Evolutionary conservation across 1,140 invertebrate genomes (phyloP), one percentile per base, ranked within the genome.

Genomic region (Euura lappo): DNA sequence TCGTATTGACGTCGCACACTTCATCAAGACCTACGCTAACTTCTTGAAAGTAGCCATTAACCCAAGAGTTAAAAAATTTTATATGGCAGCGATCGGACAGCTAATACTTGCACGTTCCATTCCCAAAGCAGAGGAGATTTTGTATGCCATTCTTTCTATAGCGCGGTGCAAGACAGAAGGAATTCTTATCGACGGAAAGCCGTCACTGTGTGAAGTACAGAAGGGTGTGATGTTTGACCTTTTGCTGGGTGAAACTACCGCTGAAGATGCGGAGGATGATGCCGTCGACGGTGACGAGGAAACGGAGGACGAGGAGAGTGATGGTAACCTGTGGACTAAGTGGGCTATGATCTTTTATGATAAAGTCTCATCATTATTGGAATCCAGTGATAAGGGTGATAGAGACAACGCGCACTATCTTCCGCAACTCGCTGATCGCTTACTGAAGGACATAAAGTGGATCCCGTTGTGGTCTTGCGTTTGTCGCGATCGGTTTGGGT

Each of bases 1-100:
- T 3, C 64, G 76, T 10, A 77, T 75, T 3, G 76, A 77, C 47
- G 76, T 77, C 1, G 71, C 70, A 10, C 74, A 77, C 13, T 77
- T 75, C 13, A 72, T 71, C 2, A 71, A 77, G 65, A 69, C 6
- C 11, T 77, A 75, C 51, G 47, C 73, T 5, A 75, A 43, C 6
- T 7, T 44, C 60, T 44, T 74, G 13, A 74, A 74, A 73, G 65
- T 60, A 13, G 2, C 47, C 47, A 51, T 67, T 8, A 51, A 46
- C 4, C 71, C 71, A 44, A 10, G 46, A 2, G 69, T 74, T 4
- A 73, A 72, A 71, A 28, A 42, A 71, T 74, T 77, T 51, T 74
- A 69, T 7, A 71, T 13, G 69, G 45, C 45, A 70, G 11, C 69
- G 13, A 51, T 51, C 47, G 47, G 47, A n/a, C 47, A 51, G n/a